phyloP scores from a whole-genome alignment of 2,797 vertebrate species.

The Pangasius djambal region DNA sequence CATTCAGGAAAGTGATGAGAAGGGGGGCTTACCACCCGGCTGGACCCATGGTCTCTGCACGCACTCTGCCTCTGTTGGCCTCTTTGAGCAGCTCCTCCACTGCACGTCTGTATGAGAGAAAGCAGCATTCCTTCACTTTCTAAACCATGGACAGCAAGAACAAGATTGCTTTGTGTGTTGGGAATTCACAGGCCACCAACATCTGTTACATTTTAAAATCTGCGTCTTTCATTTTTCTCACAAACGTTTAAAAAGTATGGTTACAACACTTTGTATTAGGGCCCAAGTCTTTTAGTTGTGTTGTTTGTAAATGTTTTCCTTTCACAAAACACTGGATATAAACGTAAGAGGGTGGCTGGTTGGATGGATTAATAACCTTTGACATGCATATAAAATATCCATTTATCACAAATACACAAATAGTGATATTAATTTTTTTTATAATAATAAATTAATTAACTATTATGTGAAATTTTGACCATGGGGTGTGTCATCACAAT shows the following conservation, averaged over 20 bases:
- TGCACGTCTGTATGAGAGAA: constrained; percentile 80
- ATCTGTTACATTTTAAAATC: not conserved
- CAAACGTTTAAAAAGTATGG: not conserved
- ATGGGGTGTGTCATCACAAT: not conserved
- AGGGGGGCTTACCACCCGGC: constrained; percentile 89
- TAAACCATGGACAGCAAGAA: not conserved
- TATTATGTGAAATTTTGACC: not conserved
- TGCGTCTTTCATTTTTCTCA: not conserved
- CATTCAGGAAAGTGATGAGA: not conserved
- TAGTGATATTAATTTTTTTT: not conserved
- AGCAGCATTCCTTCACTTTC: not conserved
- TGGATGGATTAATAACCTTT: not conserved
- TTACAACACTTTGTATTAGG: not conserved
- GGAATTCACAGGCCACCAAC: not conserved
- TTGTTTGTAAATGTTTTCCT: not conserved
- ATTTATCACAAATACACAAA: not conserved
- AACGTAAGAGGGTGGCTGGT: not conserved
- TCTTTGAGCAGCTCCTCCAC: constrained; percentile 96
- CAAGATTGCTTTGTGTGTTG: not conserved
- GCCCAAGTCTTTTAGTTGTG: not conserved
- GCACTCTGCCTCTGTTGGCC: constrained; percentile 88
- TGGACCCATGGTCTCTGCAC: constrained; percentile 97
- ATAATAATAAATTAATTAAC: not conserved
- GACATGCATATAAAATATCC: not conserved
- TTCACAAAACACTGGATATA: not conserved